Evolutionary conservation across 2,888 invertebrate species (phyloP).

Genomic region (Rhabditoides inermis): DNA sequence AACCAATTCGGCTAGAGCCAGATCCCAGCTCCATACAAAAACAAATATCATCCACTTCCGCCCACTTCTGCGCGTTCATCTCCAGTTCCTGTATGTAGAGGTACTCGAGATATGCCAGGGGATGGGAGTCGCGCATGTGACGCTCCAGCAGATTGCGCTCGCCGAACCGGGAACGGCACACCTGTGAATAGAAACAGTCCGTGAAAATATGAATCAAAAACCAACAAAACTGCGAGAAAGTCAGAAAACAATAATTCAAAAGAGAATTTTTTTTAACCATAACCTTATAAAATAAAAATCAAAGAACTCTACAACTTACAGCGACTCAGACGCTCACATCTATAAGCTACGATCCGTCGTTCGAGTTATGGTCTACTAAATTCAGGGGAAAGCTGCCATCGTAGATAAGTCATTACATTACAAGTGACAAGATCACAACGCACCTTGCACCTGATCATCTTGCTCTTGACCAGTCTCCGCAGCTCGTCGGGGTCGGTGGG

Average conservation of each 20-base stretch:
- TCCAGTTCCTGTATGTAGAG: slow-evolving; percentile 47
- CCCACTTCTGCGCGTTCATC: slow-evolving; percentile 34
- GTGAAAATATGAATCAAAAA: too few species aligned
- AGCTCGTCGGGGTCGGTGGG: slow-evolving; percentile 44
- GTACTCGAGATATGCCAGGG: slow-evolving; percentile 42
- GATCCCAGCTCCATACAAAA: background rate
- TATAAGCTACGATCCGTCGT: too few species aligned
- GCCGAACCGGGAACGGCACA: slow-evolving; percentile 50
- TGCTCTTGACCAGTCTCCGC: slow-evolving; percentile 37
- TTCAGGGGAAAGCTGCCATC: too few species aligned
- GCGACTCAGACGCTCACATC: too few species aligned
- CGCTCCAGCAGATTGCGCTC: slow-evolving; percentile 47
- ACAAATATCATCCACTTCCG: background rate
- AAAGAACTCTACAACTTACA: too few species aligned
- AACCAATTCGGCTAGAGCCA: background rate
- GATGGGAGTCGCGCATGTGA: slow-evolving; percentile 47
- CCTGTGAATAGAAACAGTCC: slow-evolving; percentile 41
- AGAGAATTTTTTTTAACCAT: too few species aligned
- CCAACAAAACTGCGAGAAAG: too few species aligned
- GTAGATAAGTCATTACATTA: background rate
- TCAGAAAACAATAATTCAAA: too few species aligned
- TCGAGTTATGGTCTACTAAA: too few species aligned
- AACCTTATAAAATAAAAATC: too few species aligned
- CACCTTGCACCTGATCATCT: slow-evolving; percentile 47
- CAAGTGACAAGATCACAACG: background rate